Evolutionary conservation across 2,797 vertebrate genomes (phyloP).

Genomic region (Odontamblyopus lacepedii): DNA sequence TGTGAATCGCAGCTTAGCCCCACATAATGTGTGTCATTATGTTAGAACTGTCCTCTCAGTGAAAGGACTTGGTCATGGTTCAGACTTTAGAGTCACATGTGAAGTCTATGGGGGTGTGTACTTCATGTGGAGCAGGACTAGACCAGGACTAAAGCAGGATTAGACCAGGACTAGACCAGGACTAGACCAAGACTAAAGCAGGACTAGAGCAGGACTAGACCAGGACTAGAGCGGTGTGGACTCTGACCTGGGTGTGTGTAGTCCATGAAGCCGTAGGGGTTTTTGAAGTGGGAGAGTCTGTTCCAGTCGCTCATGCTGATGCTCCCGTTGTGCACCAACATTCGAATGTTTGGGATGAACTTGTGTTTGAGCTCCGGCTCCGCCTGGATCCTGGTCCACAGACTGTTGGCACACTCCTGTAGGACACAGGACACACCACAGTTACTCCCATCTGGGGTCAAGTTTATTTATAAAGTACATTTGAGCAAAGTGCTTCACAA

Average conservation of each 20-base stretch:
- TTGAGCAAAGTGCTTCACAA: no score
- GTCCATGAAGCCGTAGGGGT: constrained; percentile 88
- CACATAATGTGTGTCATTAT: no score
- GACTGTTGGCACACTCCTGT: constrained; percentile 80
- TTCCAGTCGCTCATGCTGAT: constrained; percentile 83
- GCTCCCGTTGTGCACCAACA: constrained; percentile 79
- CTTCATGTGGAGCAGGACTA: no score
- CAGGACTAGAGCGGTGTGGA: neutral
- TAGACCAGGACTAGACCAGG: no score
- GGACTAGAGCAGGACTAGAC: neutral
- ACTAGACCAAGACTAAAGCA: no score
- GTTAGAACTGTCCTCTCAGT: no score
- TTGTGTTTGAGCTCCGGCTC: constrained; percentile 63
- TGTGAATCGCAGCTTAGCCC: no score
- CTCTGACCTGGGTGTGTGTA: constrained; percentile 75
- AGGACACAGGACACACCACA: no score
- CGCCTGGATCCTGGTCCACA: constrained; percentile 72
- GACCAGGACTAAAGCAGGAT: no score
- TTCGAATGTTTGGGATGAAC: constrained; percentile 80
- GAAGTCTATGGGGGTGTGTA: neutral
- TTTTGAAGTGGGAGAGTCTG: constrained; percentile 84
- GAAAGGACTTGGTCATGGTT: no score
- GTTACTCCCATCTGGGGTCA: no score
- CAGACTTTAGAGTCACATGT: neutral
- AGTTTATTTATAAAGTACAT: no score